Evolutionary conservation across 2,797 vertebrate species (phyloP).

Genomic region (Hipposideros larvatus): DNA sequence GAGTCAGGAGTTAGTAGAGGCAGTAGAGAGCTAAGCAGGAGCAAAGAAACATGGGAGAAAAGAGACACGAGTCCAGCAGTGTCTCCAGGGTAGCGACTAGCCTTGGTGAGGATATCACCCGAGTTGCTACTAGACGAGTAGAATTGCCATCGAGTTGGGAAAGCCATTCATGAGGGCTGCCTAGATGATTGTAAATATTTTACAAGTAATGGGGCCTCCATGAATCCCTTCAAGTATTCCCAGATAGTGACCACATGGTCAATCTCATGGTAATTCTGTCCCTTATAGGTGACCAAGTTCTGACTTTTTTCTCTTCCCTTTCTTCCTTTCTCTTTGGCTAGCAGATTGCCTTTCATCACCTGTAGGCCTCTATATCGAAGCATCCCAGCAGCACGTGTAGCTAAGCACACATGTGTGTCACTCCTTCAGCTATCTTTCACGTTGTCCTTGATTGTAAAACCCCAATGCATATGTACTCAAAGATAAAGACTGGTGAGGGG

Average conservation of each 20-base stretch:
- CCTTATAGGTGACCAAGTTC: not conserved
- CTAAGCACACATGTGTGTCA: not conserved
- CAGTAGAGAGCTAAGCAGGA: not conserved
- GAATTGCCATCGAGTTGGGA: not conserved
- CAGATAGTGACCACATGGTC: not conserved
- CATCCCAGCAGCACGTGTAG: not conserved
- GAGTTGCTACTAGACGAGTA: not conserved
- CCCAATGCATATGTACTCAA: fast-evolving
- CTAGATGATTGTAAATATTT: not conserved
- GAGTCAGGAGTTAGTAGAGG: not conserved
- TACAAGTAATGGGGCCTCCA: not conserved
- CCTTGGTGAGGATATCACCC: not conserved
- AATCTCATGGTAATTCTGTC: not conserved
- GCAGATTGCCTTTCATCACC: not conserved
- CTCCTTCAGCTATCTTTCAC: not conserved
- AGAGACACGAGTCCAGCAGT: fast-evolving
- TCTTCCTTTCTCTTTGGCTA: not conserved
- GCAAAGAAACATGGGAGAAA: not conserved
- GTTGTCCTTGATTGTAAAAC: not conserved
- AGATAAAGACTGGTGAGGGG: not conserved
- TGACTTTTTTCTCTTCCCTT: not conserved
- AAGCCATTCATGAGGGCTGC: not conserved
- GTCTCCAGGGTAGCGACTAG: too few species aligned
- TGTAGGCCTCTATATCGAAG: not conserved
- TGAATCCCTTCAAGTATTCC: not conserved